Evolutionary conservation across 1,140 invertebrate genomes (phyloP), one percentile per base, ranked within the genome.

Genomic region (Drosophila arawakana): DNA sequence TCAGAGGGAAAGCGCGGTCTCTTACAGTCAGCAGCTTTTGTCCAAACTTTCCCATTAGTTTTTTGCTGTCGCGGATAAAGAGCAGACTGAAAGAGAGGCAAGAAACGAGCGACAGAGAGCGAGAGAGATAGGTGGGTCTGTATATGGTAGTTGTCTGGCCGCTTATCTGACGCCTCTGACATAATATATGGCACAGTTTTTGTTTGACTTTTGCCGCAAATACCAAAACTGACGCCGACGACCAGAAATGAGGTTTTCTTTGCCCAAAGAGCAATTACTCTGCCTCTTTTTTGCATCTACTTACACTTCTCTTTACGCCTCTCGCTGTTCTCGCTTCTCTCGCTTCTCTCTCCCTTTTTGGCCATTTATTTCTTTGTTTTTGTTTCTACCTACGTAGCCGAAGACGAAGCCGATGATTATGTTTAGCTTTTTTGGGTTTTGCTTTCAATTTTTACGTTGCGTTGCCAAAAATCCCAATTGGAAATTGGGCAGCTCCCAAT

Each of bases 161-260:
- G 84, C 79, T 88, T 86, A 86, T 86, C 82, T 88, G 83, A 86
- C 80, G 80, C 84, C 76, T 77, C 80, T 88, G 84, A 88, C 83
- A 88, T 83, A 83, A 86, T 88, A 88, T 83, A 86, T 85, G 59
- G 78, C 76, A 52, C 71, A 80, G 80, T 79, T 88, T 80, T 82
- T 88, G 61, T 78, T 78, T 75, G 72, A 74, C 76, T 78, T 78
- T 78, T 70, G 62, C 73, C 76, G 76, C 76, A 78, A 61, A 72
- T 65, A 44, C 54, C 44, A 37, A 63, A 49, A 35, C 37, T 10
- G 35, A 10, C 39, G 43, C 10, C 44, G 65, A 61, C 43, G 67
- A 44, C 30, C 57, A 62, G 61, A 75, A 81, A 83, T 73, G 69
- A 67, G 69, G 46, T 71, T 78, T 70, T 41, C 47, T 65, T 37